A percentile compares a stretch with the other conserved stretches of the same genome.
Conservation (phyloP, 2,888 invertebrate genomes). For the Adela reaumurella region DNA sequence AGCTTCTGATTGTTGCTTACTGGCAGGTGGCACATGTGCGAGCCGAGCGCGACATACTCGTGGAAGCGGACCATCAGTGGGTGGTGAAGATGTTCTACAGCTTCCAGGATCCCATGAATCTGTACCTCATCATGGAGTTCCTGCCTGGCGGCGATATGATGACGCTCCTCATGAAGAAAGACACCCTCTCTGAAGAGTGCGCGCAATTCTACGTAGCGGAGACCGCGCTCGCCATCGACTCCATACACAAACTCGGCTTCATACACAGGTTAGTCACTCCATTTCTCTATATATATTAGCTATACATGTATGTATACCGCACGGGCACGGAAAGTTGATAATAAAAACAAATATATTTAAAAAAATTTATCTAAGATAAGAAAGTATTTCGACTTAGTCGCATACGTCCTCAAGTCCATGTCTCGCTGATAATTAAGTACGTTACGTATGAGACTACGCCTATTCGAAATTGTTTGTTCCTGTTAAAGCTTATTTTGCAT, state of each 20-base stretch:
- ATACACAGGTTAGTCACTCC: conserved; percentile 75
- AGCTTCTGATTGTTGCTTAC: no score
- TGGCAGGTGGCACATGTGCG: conserved; percentile 87
- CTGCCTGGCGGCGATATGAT: conserved; percentile 99
- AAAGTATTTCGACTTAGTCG: no score
- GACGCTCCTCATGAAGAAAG: conserved; percentile 99
- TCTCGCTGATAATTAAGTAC: no score
- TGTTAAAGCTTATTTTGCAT: no score
- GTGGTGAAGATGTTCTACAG: conserved; percentile 99
- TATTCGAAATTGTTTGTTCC: no score
- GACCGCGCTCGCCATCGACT: conserved; percentile 97
- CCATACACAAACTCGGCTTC: conserved; percentile 97
- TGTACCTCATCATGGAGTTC: conserved; percentile 99
- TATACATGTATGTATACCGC: no score
- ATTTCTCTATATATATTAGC: no score
- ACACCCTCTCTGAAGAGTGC: conserved; percentile 97
- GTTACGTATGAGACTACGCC: no score
- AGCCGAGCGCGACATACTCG: conserved; percentile 96
- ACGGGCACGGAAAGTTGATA: no score
- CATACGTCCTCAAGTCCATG: no score
- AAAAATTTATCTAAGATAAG: no score
- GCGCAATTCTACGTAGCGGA: conserved; percentile 99
- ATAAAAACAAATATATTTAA: no score
- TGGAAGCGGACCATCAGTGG: conserved; percentile 99
- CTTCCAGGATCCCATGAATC: conserved; percentile 96